Base-by-base conservation (phyloP, 1,140 invertebrate species). In the Drosophila pseudoobscura region DNA sequence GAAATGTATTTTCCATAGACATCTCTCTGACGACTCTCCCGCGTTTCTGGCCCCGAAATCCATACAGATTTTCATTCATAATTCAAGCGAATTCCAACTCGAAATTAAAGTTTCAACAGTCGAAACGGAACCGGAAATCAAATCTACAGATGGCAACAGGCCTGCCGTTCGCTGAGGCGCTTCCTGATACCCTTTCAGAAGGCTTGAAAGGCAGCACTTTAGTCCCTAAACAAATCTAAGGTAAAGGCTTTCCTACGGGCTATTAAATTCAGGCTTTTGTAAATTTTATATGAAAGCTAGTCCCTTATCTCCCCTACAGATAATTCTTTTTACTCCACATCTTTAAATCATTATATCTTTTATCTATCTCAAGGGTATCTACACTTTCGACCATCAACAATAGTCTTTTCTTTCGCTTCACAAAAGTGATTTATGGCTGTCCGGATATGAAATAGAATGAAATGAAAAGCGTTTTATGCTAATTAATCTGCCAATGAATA, bases 401-500 rank as follows among this genome's bases (percentile, higher is more conserved):
- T 11, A 3, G 9, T 4, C 11, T 0, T 39, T 39, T 39, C 35
- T 4, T 39, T 11, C 3, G 35, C 22, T 56, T 50, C n/a, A 39
- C 54, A 29, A 26, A 80, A 74, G 24, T 61, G 64, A 85, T 80
- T 73, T 74, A 50, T 53, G 58, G 70, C 55, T 52, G 62, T 58
- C 77, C 68, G 80, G 82, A 84, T 85, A 80, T 84, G 71, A 80
- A 69, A 70, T 77, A 61, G 74, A 74, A 65, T 65, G 60, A 80
- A 66, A 70, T 63, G 80, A 39, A 39, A 39, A 39, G 3, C 35
- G 35, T 75, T 74, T 57, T 55, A 46, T 46, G 68, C 72, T 80
- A 84, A 84, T 80, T 84, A 85, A 35, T 44, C 29, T 6, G 31
- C 22, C 45, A 43, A 22, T 47, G 15, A 45, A 51, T n/a, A 57